A percentile compares a stretch with the other conserved stretches of the same genome.
Conservation (phyloP, 1,140 invertebrate species). For the Lamellibrachia luymesi region DNA sequence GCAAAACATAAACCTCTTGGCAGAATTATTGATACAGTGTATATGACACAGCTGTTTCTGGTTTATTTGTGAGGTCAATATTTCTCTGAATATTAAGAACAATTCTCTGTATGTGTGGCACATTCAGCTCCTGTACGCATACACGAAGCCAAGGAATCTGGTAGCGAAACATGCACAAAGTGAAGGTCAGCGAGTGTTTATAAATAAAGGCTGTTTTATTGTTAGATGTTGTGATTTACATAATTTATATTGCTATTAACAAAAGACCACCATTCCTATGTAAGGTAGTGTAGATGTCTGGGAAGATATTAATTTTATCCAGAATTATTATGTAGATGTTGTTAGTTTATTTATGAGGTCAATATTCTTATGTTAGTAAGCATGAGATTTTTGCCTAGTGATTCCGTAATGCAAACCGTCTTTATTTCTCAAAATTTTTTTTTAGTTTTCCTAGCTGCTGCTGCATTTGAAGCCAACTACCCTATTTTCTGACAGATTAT, state of each 20-base stretch:
- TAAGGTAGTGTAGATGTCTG: neutral
- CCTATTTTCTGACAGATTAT: neutral
- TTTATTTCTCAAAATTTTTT: neutral
- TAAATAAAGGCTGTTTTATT: neutral
- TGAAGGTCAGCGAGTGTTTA: neutral
- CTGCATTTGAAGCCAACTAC: neutral
- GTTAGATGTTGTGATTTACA: neutral
- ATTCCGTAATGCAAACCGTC: neutral
- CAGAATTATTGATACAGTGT: neutral
- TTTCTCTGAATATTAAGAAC: neutral
- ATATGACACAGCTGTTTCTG: neutral
- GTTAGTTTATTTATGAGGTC: too few relatives aligned
- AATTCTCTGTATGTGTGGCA: neutral
- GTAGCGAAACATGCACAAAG: neutral
- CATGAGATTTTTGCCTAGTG: too few relatives aligned
- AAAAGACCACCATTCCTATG: neutral
- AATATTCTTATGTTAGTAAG: too few relatives aligned
- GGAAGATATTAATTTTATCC: neutral
- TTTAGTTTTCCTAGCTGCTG: too few relatives aligned
- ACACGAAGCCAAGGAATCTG: neutral
- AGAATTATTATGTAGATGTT: neutral
- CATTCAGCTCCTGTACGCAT: neutral
- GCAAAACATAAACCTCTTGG: neutral
- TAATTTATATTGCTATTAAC: neutral
- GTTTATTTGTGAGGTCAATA: neutral